phyloP scores from a whole-genome alignment of 2,888 invertebrate species.

The Drosophila antonietae region DNA sequence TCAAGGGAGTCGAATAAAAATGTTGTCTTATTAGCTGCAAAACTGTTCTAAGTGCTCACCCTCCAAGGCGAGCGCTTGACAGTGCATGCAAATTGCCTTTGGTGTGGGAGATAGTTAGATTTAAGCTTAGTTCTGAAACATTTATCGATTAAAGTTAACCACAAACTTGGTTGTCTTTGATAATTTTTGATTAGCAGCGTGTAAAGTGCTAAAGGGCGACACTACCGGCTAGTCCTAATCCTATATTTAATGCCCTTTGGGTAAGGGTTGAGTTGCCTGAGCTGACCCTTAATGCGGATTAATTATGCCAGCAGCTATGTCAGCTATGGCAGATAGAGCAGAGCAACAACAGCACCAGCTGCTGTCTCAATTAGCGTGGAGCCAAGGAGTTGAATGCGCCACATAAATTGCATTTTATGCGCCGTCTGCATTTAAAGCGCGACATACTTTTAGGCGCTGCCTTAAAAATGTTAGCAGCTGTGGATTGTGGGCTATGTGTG shows the following conservation, averaged over 20 bases:
- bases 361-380: conserved; percentile 47
- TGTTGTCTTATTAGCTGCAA: conserved; percentile 70
- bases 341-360: conserved; percentile 11
- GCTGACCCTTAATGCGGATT: conserved; percentile 45
- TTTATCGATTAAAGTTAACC: conserved; percentile 33
- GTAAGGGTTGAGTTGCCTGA: conserved; percentile 2
- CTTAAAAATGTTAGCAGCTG: conserved; percentile 14
- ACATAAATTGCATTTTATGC: conserved; percentile 60
- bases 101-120: background rate
- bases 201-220: conserved; percentile 19
- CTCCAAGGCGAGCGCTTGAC: background rate
- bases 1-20: conserved; percentile 51
- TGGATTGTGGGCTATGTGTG: background rate
- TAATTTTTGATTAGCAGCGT: conserved; percentile 46
- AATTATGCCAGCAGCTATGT: conserved; percentile 56
- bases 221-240: conserved; percentile 10
- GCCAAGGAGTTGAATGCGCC: conserved; percentile 42
- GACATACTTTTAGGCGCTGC: conserved; percentile 43
- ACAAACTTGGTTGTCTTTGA: conserved; percentile 33
- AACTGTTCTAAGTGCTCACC: conserved; percentile 23
- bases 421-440: conserved; percentile 38
- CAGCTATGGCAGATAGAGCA: conserved; percentile 39
- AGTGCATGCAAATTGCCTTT: conserved; percentile 36
- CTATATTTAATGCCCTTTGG: conserved; percentile 19
- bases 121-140: background rate